Percentiles rank a stretch among this genome's conserved stretches.
Conservation (phyloP, 2,797 vertebrate species). For the Chaunax sp. region DNA sequence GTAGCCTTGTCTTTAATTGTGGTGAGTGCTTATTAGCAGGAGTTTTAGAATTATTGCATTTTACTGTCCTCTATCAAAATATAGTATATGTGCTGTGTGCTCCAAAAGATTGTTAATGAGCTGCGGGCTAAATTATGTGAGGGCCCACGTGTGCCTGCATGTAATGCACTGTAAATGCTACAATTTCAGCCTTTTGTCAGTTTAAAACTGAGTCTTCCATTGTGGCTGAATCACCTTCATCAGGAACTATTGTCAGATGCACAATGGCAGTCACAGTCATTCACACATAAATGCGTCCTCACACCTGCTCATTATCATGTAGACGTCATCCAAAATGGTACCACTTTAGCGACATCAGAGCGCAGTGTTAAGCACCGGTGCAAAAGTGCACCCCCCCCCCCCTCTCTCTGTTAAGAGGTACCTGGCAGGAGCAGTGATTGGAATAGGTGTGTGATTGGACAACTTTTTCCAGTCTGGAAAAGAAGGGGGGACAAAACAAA, state of each 20-base stretch:
- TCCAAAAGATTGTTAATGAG: background rate
- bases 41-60: too few relatives aligned
- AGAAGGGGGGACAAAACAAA: background rate
- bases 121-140: background rate
- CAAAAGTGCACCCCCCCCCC: slow-evolving; percentile 33
- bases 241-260: slow-evolving; percentile 72
- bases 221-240: slow-evolving; percentile 71
- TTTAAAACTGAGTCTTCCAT: slow-evolving; percentile 28
- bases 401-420: slow-evolving; percentile 28
- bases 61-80: background rate
- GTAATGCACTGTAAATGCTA: slow-evolving; percentile 2
- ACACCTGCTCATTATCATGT: slow-evolving; percentile 73
- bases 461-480: slow-evolving; percentile 33
- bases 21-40: too few relatives aligned
- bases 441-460: slow-evolving; percentile 57
- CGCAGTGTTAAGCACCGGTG: slow-evolving; percentile 35
- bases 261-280: slow-evolving; percentile 60
- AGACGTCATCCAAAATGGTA: slow-evolving; percentile 57
- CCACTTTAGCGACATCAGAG: slow-evolving; percentile 51
- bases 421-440: slow-evolving; percentile 48
- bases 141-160: background rate
- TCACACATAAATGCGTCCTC: slow-evolving; percentile 56
- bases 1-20: too few relatives aligned
- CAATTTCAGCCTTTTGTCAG: slow-evolving; percentile 20
- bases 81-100: background rate